Percentiles rank a stretch among this genome's conserved stretches.
These are phyloP conservation scores for Elegia similella DNA, from an alignment of 2,888 invertebrate species.

Conservation along the genomic window DNA sequence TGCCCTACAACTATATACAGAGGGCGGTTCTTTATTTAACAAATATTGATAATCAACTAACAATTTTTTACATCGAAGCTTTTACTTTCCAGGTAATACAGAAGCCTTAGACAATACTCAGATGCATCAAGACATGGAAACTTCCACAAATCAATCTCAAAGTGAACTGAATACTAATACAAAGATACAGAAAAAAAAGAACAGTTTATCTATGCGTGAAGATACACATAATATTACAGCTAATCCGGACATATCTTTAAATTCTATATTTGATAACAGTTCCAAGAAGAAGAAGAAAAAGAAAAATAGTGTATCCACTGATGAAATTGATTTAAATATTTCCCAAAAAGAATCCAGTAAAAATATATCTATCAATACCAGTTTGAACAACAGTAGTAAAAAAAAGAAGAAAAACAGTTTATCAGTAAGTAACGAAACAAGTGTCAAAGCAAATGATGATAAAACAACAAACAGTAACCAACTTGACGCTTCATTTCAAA, in stretches of 20 bases:
- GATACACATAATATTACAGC: not conserved
- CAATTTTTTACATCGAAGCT: too few species aligned
- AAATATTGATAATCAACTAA: too few species aligned
- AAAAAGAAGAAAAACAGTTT: slow-evolving; percentile 29
- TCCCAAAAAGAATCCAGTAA: not conserved
- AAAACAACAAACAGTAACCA: not conserved
- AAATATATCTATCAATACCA: slow-evolving; percentile 20
- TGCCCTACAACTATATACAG: too few species aligned
- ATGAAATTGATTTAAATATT: not conserved
- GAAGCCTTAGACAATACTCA: not conserved
- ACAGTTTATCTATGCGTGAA: not conserved
- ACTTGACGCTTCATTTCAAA: not conserved
- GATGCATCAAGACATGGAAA: not conserved
- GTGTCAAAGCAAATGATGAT: not conserved
- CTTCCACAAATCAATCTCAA: slow-evolving; percentile 7
- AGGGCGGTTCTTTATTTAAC: too few species aligned
- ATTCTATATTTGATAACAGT: not conserved
- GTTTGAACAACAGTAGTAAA: slow-evolving; percentile 12
- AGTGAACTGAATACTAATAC: slow-evolving; percentile 19
- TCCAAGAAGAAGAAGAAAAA: not conserved
- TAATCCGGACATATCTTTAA: not conserved
- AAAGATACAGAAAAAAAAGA: slow-evolving; percentile 21
- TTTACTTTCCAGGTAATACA: too few species aligned
- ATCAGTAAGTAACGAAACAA: not conserved
- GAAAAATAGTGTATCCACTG: not conserved